These are phyloP conservation scores for Pristionchus japonicus DNA, from an alignment of 2,888 invertebrate genomes.

Conservation along the genomic window DNA sequence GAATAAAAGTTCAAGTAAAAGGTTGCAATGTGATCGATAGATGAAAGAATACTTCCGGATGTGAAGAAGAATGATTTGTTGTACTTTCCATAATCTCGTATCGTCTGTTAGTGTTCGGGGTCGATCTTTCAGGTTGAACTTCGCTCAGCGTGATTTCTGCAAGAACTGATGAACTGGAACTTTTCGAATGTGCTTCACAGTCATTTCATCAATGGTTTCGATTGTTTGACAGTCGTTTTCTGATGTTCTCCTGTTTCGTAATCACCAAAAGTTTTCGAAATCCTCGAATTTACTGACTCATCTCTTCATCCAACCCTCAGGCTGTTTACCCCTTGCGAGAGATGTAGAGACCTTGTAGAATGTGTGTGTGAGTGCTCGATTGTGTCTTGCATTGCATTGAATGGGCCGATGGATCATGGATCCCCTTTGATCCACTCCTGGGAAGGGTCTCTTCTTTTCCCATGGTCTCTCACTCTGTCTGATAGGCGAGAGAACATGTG, in stretches of 20 bases:
- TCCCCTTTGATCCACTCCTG: conserved; percentile 32
- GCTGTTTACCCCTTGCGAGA: conserved; percentile 22
- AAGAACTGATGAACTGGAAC: no score
- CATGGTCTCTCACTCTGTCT: background rate
- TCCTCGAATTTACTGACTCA: background rate
- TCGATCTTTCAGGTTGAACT: no score
- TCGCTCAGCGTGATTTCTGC: no score
- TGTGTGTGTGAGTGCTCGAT: background rate
- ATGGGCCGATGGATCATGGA: conserved; percentile 9
- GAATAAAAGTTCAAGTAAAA: no score
- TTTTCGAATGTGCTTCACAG: background rate
- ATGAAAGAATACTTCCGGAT: no score
- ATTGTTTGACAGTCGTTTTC: background rate
- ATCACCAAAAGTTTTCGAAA: conserved; percentile 13
- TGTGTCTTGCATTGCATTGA: conserved; percentile 4
- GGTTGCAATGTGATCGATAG: no score
- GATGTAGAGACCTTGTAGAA: conserved; percentile 16
- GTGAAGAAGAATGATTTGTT: no score
- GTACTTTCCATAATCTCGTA: no score
- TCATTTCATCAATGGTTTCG: background rate
- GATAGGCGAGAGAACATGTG: background rate
- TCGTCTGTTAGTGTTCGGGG: no score
- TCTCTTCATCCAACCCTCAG: background rate
- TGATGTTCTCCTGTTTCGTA: background rate
- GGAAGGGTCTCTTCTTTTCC: background rate